These are phyloP conservation scores for Ophion obscuratus DNA, from an alignment of 2,888 invertebrate species.

Conservation along the genomic window DNA sequence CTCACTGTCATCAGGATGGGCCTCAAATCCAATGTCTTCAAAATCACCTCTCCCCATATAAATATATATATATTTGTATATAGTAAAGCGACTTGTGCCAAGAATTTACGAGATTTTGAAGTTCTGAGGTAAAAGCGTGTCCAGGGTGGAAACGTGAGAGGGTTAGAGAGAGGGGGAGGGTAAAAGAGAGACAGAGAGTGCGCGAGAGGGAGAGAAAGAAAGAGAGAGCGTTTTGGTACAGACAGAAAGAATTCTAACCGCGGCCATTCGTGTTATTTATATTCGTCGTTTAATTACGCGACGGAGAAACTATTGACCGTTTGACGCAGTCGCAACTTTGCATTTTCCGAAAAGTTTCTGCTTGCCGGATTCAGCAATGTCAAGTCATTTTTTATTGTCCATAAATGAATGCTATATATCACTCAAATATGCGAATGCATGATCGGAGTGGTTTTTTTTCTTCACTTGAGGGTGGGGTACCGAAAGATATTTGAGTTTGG, in stretches of 20 bases:
- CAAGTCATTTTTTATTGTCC: no score
- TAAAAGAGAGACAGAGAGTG: constrained; percentile 2
- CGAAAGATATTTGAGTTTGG: constrained; percentile 28
- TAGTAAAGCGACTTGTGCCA: constrained; percentile 59
- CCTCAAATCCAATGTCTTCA: no score
- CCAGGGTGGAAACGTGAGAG: not conserved
- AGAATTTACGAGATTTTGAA: constrained; percentile 63
- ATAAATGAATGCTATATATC: not conserved
- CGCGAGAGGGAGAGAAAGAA: constrained; percentile 4
- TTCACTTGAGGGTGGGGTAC: not conserved
- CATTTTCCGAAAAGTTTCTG: constrained; percentile 13
- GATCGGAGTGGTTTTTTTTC: constrained; percentile 38
- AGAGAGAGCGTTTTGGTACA: constrained; percentile 32
- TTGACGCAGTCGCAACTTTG: not conserved
- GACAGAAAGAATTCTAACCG: constrained; percentile 58
- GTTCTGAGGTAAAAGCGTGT: not conserved
- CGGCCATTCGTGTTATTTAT: constrained; percentile 67
- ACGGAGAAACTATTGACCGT: constrained; percentile 57
- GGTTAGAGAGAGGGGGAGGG: not conserved
- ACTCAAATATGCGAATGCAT: constrained; percentile 27
- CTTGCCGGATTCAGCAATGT: no score
- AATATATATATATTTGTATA: not conserved
- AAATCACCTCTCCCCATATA: no score
- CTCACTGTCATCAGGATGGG: no score
- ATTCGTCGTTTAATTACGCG: constrained; percentile 66